These are phyloP conservation scores for Corythaeola cristata DNA, from an alignment of 2,113 vertebrate species.

Conservation along the genomic window DNA sequence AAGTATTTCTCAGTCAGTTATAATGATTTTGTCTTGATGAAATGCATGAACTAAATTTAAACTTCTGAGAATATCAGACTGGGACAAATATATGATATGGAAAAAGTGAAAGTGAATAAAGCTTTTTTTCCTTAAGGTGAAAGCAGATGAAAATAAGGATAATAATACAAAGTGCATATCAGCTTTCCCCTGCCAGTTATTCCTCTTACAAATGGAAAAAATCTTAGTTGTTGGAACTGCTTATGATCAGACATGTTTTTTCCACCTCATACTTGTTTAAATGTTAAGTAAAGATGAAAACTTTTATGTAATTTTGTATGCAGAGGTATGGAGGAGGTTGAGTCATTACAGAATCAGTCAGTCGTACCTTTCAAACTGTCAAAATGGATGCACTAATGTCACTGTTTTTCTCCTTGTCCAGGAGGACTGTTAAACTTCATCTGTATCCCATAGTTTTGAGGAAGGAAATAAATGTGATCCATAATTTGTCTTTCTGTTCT, in stretches of 20 bases:
- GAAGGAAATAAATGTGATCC: background rate
- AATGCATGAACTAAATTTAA: background rate
- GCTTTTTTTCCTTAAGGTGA: background rate
- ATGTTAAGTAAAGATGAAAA: background rate
- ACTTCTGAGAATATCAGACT: background rate
- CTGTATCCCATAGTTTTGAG: background rate
- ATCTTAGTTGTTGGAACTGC: background rate
- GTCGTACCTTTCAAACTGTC: background rate
- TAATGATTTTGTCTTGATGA: background rate
- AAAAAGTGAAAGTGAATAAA: slow-evolving; percentile 26
- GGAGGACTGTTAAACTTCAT: background rate
- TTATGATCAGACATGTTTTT: background rate
- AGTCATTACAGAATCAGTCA: background rate
- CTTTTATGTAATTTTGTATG: background rate
- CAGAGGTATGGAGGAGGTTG: background rate
- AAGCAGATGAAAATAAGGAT: slow-evolving; percentile 5
- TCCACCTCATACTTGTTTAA: background rate
- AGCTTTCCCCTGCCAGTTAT: background rate
- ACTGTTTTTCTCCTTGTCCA: background rate
- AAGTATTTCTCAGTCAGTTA: background rate
- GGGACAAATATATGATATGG: background rate
- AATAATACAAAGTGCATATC: background rate
- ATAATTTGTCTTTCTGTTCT: background rate
- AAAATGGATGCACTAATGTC: background rate
- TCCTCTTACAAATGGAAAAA: background rate